phyloP scores from a whole-genome alignment of 2,113 vertebrate species.

The Helogale parvula region DNA sequence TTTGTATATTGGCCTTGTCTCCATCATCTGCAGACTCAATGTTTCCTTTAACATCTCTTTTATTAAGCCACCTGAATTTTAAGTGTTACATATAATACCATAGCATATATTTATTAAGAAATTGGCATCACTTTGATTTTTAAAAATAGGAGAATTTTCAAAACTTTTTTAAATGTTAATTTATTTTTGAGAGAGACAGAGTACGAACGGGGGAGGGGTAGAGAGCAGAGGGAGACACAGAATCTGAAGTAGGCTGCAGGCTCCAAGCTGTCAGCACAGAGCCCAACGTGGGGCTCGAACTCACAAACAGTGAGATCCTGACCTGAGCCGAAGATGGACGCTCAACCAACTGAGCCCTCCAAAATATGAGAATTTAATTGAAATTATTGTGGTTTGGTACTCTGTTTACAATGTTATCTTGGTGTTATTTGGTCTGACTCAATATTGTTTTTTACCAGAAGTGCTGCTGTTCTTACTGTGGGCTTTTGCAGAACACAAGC shows the following conservation, averaged over 20 bases:
- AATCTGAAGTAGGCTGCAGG: too few species aligned
- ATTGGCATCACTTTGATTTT: not conserved
- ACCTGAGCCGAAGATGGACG: too few species aligned
- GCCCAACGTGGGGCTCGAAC: too few species aligned
- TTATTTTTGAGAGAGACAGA: too few species aligned
- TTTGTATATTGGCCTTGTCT: not conserved
- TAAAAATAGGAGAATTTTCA: not conserved
- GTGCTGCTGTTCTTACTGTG: not conserved
- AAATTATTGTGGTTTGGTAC: conserved; percentile 4
- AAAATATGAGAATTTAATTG: not conserved
- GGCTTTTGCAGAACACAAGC: conserved; percentile 20
- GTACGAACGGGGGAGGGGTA: too few species aligned
- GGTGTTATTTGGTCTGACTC: conserved; percentile 7
- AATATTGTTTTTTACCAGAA: not conserved
- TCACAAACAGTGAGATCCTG: too few species aligned
- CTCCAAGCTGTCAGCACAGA: too few species aligned
- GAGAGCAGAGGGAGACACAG: too few species aligned
- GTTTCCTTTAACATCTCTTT: not conserved
- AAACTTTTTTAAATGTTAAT: too few species aligned
- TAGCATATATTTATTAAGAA: not conserved
- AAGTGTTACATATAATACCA: not conserved
- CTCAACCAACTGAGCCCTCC: too few species aligned
- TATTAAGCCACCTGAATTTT: not conserved
- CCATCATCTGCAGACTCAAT: not conserved
- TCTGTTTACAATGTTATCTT: not conserved